phyloP scores from a whole-genome alignment of 2,888 invertebrate genomes.

The Syrista parreyssii region DNA sequence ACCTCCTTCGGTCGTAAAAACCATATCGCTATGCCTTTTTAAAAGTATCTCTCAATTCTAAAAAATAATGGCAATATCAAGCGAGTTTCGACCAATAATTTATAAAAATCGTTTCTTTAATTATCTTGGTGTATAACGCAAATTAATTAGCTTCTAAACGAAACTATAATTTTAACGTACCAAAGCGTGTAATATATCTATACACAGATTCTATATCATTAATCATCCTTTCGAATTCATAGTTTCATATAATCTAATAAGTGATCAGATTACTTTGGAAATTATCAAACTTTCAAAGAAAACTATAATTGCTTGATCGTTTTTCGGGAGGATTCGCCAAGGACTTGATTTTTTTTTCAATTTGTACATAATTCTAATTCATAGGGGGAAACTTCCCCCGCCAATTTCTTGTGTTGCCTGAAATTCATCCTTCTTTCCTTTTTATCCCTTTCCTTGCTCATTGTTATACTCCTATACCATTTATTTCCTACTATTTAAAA shows the following conservation, averaged over 20 bases:
- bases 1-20: conserved; percentile 27
- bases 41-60: background rate
- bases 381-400: background rate
- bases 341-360: background rate
- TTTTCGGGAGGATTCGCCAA: background rate
- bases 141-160: background rate
- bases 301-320: background rate
- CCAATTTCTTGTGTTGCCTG: background rate
- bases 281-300: background rate
- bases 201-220: background rate
- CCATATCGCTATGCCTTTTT: background rate
- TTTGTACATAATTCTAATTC: background rate
- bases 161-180: background rate
- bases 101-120: background rate
- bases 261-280: background rate
- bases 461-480: background rate
- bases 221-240: background rate
- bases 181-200: background rate
- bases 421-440: background rate
- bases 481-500: background rate
- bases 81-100: background rate
- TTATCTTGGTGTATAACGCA: background rate
- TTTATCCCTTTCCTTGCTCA: background rate
- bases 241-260: background rate
- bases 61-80: background rate